Conservation (phyloP, 1,140 invertebrate genomes). For the Zaprionus lachaisei region DNA sequence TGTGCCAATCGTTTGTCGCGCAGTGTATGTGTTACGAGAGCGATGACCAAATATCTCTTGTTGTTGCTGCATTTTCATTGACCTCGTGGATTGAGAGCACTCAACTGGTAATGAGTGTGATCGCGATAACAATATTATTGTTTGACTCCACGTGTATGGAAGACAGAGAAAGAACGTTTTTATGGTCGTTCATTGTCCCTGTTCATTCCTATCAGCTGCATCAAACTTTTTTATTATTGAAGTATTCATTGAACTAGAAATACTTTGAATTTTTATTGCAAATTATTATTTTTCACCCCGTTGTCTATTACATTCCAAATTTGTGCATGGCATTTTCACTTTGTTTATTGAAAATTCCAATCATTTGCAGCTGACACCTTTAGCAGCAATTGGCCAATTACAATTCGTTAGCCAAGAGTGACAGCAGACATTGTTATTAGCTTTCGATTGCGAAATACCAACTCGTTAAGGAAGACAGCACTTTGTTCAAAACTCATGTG, state of each 20-base stretch:
- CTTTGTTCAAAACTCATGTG: conserved; percentile 36
- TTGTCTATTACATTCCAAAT: not conserved
- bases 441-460: conserved; percentile 26
- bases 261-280: not conserved
- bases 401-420: conserved; percentile 26
- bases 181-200: not conserved
- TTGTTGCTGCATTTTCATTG: not conserved
- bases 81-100: not conserved
- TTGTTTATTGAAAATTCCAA: conserved; percentile 2
- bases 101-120: not conserved
- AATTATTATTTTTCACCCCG: no score
- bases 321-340: not conserved
- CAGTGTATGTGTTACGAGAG: not conserved
- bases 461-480: conserved; percentile 11
- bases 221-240: not conserved
- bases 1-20: no score
- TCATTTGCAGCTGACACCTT: not conserved
- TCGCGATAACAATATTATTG: not conserved
- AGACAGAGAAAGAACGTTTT: not conserved
- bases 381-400: not conserved
- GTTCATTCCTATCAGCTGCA: not conserved
- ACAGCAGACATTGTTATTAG: conserved; percentile 35
- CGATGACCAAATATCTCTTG: not conserved
- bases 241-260: not conserved
- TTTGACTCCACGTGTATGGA: not conserved